Conservation (phyloP, 2,113 vertebrate genomes). For the Merops nubicus region DNA sequence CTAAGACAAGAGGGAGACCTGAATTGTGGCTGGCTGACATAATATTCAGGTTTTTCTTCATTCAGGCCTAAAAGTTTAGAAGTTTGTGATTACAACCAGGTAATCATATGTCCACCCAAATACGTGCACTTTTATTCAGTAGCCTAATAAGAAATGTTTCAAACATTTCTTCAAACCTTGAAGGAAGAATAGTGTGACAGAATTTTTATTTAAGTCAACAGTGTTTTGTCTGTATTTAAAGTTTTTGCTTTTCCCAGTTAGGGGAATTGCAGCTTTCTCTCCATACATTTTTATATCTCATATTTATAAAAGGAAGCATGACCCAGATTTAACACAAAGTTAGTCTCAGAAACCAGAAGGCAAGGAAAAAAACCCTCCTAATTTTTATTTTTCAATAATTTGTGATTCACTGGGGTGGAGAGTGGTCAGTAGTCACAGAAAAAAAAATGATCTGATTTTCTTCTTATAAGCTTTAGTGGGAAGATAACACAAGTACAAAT, state of each 20-base stretch:
- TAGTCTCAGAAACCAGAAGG: not conserved
- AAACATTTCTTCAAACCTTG: not conserved
- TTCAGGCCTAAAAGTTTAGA: not conserved
- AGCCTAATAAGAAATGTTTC: not conserved
- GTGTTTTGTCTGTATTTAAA: constrained; percentile 28
- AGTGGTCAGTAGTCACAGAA: not conserved
- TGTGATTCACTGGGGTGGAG: not conserved
- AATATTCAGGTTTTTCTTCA: not conserved
- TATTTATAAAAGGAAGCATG: not conserved
- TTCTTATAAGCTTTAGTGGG: not conserved
- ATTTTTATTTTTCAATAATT: not conserved
- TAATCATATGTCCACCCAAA: not conserved
- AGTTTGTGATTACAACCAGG: not conserved
- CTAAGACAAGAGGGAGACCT: not conserved
- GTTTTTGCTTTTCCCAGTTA: not conserved
- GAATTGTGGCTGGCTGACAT: not conserved
- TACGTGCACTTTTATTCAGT: not conserved
- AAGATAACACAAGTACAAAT: not conserved
- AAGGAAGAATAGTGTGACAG: not conserved
- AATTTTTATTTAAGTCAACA: constrained; percentile 29
- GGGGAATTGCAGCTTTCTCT: constrained; percentile 22
- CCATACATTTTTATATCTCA: not conserved
- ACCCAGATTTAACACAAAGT: constrained; percentile 14
- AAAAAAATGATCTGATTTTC: not conserved
- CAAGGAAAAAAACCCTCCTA: not conserved